Conservation (phyloP, 2,113 vertebrate species). For the Petrocephalus microphthalmus region DNA sequence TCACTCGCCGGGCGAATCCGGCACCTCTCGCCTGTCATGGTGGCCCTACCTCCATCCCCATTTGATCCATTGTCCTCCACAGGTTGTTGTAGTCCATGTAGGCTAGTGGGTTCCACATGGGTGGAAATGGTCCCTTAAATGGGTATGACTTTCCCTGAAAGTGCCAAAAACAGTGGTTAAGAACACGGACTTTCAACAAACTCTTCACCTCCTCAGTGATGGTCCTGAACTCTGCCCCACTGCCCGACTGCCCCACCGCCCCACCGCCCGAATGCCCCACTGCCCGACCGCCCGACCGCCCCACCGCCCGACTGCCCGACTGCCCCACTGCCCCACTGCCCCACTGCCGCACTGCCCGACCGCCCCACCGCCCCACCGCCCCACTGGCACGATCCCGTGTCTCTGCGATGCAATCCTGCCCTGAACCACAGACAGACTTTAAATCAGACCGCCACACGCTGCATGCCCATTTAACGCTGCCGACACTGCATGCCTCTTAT, state of each 20-base stretch:
- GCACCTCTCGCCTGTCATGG: background rate
- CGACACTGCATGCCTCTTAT: background rate
- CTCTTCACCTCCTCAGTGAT: background rate
- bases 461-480: background rate
- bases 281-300: no score
- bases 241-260: no score
- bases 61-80: slow-evolving; percentile 86
- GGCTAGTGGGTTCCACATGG: slow-evolving; percentile 80
- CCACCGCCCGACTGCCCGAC: no score
- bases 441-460: background rate
- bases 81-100: slow-evolving; percentile 88
- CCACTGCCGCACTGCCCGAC: no score
- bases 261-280: no score
- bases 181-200: background rate
- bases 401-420: background rate
- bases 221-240: background rate
- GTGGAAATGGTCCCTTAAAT: slow-evolving; percentile 78
- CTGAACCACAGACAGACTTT: background rate
- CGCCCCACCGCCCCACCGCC: no score
- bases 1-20: background rate
- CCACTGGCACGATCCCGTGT: no score
- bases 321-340: no score
- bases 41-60: slow-evolving; percentile 82
- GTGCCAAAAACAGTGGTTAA: slow-evolving; percentile 12
- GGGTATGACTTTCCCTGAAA: slow-evolving; percentile 82